Conservation (phyloP, 1,140 invertebrate genomes). For the Drosophila asahinai region DNA sequence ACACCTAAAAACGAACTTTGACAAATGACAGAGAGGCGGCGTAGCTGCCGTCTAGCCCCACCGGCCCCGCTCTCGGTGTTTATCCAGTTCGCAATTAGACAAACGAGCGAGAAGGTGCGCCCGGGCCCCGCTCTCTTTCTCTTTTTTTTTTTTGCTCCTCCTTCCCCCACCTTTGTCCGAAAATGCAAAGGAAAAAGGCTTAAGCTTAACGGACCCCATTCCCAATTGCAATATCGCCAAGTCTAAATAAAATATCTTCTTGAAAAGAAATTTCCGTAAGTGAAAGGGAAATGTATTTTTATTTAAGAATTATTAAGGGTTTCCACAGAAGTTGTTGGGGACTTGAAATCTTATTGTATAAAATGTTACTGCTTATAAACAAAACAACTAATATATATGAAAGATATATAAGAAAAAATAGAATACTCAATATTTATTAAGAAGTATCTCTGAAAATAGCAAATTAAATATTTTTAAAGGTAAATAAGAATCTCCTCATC, state of each 20-base stretch:
- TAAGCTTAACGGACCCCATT: background rate
- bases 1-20: conserved; percentile 78
- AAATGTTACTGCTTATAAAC: too few species aligned
- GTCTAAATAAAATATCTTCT: background rate
- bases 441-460: too few species aligned
- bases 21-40: conserved; percentile 78
- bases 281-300: too few species aligned
- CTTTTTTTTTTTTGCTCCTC: background rate
- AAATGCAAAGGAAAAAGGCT: conserved; percentile 12
- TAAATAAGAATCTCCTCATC: too few species aligned
- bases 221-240: background rate
- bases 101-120: conserved; percentile 43
- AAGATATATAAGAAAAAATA: too few species aligned
- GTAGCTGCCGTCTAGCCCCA: conserved; percentile 26
- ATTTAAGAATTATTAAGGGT: too few species aligned
- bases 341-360: too few species aligned
- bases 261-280: too few species aligned
- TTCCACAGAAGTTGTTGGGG: too few species aligned
- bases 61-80: conserved; percentile 29
- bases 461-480: too few species aligned
- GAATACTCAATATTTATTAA: too few species aligned
- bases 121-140: background rate
- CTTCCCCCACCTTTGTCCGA: background rate
- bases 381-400: too few species aligned
- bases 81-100: conserved; percentile 80